A percentile compares a stretch with the other conserved stretches of the same genome.
Evolutionary conservation across 2,797 vertebrate genomes (phyloP).

Genomic region (Microchirus variegatus): DNA sequence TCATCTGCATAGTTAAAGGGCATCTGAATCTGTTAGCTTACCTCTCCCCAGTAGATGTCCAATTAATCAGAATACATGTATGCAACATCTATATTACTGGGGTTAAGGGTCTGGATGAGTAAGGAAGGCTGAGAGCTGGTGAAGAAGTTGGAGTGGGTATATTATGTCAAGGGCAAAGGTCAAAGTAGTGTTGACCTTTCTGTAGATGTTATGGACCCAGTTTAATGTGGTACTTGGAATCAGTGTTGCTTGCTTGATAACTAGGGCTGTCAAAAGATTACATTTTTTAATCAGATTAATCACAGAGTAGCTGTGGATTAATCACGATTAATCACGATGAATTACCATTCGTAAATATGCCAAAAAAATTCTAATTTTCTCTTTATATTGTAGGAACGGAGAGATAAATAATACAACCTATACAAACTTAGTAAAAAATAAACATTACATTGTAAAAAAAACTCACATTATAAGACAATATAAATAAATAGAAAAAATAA

Average conservation of each 20-base stretch:
- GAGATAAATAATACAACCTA: no score
- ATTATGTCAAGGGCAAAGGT: constrained; percentile 1
- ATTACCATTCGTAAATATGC: no score
- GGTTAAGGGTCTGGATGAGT: constrained; percentile 1
- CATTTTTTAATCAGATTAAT: no score
- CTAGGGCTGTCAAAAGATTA: no score
- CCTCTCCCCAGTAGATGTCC: not conserved
- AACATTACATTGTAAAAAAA: no score
- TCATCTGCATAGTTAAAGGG: constrained; percentile 4
- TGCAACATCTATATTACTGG: constrained; percentile 4
- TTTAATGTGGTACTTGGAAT: constrained; percentile 9
- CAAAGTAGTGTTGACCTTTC: constrained; percentile 29
- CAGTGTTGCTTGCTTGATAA: not conserved
- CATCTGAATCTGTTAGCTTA: not conserved
- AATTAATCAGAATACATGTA: constrained; percentile 10
- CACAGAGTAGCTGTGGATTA: no score
- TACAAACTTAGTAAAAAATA: no score
- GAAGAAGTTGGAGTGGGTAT: constrained; percentile 1
- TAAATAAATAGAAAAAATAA: no score
- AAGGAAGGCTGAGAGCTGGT: constrained; percentile 26
- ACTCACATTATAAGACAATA: no score
- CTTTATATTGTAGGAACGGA: no score
- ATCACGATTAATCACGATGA: no score
- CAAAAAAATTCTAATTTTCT: no score
- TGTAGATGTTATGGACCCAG: constrained; percentile 9